Evolutionary conservation across 2,797 vertebrate genomes (phyloP), one percentile per base, ranked within the genome.

Genomic region (Pseudotriccus pelzelni): DNA sequence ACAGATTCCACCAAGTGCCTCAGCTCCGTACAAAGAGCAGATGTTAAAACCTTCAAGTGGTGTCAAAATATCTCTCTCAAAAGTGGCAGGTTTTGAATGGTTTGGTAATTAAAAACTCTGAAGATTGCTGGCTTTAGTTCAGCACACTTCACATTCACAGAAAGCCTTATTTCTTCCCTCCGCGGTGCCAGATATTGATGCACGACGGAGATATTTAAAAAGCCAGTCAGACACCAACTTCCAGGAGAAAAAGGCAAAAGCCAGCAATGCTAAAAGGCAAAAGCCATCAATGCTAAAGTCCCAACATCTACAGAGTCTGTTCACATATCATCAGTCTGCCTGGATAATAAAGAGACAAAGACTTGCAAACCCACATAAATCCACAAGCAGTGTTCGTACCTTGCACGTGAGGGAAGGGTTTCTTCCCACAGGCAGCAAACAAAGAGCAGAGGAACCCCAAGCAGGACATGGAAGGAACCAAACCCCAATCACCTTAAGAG

Each of bases 51-150:
- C 86, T 91, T 90, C 44, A 32, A 77, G n/a, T 75, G 60, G 84
- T 69, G 86, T 95, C 87, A 92, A 92, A 95, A 84, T 88, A 74
- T 36, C 92, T 91, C 90, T 84, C 80, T 87, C 66, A 25, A 36
- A 96, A 89, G 96, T 86, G 90, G 64, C 89, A 87, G 82, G 84
- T 91, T 95, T 88, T 80, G 77, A 93, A 91, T 41, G 62, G 81
- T 60, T 81, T 67, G 63, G 92, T 93, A 93, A 93, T 94, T 94
- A 96, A 95, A 94, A 96, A 84, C 89, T 80, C 92, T 84, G 52
- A 94, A 94, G 89, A 94, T 41, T 74, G 47, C 30, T 97, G 94
- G 95, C 93, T 94, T 82, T 68, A 90, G 68, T 74, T 94, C 94
- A 93, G 83, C 87, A 84, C 66, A 44, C 80, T 95, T 90, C 85